phyloP scores from a whole-genome alignment of 2,113 vertebrate species.

The Gambusia affinis region DNA sequence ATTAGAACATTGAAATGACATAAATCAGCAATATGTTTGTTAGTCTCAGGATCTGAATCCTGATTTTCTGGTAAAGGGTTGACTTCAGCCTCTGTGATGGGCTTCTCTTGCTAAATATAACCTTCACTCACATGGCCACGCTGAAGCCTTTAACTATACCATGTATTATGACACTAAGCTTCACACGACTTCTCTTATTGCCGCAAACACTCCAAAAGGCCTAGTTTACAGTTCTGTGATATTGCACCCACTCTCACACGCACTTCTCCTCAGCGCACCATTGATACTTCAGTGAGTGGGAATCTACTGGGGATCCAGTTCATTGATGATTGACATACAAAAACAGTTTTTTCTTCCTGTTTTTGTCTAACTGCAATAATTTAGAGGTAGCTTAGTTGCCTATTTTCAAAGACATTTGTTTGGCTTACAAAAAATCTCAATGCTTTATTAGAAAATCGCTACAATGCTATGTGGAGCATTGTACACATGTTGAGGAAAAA shows the following conservation, averaged over 20 bases:
- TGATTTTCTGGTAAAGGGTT: constrained; percentile 41
- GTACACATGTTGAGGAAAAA: too few relatives aligned
- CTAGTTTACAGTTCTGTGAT: constrained; percentile 52
- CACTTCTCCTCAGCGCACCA: constrained; percentile 51
- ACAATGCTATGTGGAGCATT: too few relatives aligned
- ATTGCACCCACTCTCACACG: constrained; percentile 41
- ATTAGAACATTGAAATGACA: too few relatives aligned
- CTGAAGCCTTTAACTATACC: constrained; percentile 62
- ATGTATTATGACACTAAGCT: constrained; percentile 59
- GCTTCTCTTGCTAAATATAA: constrained; percentile 70
- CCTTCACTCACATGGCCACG: constrained; percentile 63
- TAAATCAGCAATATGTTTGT: too few relatives aligned
- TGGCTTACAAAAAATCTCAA: neutral
- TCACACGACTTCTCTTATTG: constrained; percentile 32
- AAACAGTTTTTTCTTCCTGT: neutral
- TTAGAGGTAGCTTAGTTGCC: too few relatives aligned
- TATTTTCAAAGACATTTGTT: neutral
- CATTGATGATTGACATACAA: constrained; percentile 7
- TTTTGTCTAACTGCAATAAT: constrained; percentile 20
- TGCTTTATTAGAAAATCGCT: too few relatives aligned
- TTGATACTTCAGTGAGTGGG: constrained; percentile 63
- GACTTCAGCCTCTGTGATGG: constrained; percentile 57
- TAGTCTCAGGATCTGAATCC: neutral
- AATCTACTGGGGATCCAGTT: constrained; percentile 26
- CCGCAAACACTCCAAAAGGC: constrained; percentile 11